Percentiles rank a stretch among this genome's conserved stretches.
phyloP scores from a whole-genome alignment of 2,113 vertebrate genomes.

The Oreocharis arfaki region DNA sequence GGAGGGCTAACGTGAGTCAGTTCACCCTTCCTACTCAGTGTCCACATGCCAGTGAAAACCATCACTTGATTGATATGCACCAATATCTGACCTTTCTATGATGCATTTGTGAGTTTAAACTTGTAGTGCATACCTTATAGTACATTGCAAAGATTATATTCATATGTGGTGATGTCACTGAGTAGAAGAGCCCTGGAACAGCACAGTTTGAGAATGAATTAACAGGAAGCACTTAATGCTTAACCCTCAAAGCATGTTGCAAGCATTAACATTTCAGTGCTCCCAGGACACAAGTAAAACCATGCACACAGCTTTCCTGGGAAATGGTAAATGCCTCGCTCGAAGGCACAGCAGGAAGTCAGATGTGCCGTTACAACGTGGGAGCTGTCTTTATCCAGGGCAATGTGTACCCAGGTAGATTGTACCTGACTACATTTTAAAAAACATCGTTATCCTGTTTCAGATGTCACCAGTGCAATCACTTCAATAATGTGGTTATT shows the following conservation, averaged over 20 bases:
- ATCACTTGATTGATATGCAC: not conserved
- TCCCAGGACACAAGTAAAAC: not conserved
- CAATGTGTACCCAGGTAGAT: accelerated
- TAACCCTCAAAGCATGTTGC: not conserved
- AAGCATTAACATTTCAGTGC: not conserved
- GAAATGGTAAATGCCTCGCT: not conserved
- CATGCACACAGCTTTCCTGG: not conserved
- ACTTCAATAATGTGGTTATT: not conserved
- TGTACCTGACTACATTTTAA: not conserved
- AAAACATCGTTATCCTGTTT: not conserved
- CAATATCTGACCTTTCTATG: not conserved
- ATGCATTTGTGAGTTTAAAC: not conserved
- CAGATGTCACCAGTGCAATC: not conserved
- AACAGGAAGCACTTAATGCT: not conserved
- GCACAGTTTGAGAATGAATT: not conserved
- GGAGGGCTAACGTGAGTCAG: not conserved
- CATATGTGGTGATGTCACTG: not conserved
- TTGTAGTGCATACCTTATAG: not conserved
- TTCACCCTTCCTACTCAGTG: not conserved
- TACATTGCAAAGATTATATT: not conserved
- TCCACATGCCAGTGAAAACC: not conserved
- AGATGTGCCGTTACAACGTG: not conserved
- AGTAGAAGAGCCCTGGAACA: not conserved
- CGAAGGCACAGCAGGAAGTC: not conserved
- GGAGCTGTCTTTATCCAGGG: not conserved